phyloP scores from a whole-genome alignment of 30 jellyfish, hydroid and myxozoan species.

The Cassiopea andromeda region DNA sequence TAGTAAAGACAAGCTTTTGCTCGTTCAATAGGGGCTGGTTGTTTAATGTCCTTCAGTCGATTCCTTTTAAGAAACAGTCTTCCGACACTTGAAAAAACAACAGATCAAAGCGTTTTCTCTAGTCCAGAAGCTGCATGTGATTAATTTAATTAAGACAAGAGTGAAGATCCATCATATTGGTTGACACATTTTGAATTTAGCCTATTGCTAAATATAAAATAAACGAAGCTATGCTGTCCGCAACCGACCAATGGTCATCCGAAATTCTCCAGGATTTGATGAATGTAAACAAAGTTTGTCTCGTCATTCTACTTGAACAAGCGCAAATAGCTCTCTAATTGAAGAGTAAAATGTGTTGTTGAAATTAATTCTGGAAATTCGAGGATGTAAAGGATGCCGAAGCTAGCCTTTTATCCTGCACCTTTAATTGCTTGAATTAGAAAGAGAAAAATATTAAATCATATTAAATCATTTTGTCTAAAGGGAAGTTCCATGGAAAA shows the following conservation, averaged over 20 bases:
- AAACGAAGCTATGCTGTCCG: conserved; percentile 42
- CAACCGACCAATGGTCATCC: conserved; percentile 32
- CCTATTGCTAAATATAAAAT: conserved; percentile 46
- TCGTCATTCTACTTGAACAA: conserved; percentile 15
- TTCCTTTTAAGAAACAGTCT: conserved; percentile 38
- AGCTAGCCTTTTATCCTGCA: background rate
- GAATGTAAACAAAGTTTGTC: conserved; percentile 1
- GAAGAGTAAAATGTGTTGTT: background rate
- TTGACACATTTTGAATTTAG: conserved; percentile 45
- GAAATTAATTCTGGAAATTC: background rate
- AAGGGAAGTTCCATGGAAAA: background rate
- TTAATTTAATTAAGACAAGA: conserved; percentile 30
- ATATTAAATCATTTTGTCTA: background rate
- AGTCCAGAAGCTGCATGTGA: conserved; percentile 54
- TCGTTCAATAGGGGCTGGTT: conserved; percentile 35
- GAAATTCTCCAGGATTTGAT: conserved; percentile 10
- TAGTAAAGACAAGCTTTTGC: conserved; percentile 39
- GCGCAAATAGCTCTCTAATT: conserved; percentile 8
- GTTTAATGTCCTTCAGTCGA: conserved; percentile 46
- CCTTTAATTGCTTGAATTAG: background rate
- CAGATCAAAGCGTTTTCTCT: conserved; percentile 52
- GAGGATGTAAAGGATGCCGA: conserved; percentile 2
- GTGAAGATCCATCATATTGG: conserved; percentile 40
- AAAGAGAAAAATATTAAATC: background rate
- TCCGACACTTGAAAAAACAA: conserved; percentile 64